Base-by-base conservation (phyloP, 2,797 vertebrate genomes). In the Parauchenoglanis punctatus region DNA sequence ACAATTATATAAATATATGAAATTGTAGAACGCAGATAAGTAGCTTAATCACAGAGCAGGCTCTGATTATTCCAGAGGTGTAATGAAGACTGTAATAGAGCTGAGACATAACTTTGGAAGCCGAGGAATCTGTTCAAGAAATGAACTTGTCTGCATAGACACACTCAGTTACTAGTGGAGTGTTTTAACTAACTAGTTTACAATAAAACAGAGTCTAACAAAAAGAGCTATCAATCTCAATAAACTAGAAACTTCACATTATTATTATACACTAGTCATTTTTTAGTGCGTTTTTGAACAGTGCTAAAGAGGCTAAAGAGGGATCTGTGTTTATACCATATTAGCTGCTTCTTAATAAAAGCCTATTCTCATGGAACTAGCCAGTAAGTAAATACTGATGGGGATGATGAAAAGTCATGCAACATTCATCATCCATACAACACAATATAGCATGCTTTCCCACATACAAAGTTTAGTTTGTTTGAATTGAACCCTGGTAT, bases 341-440 rank as follows among this genome's bases (percentile, higher is more conserved):
- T 46, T 44, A 18, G 25, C 58, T 63, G 78, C 3, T 17, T 81
- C 77, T n/a, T 49, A 63, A 65, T 28, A 18, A 25, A 82, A 63
- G 40, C 13, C 18, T 17, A 49, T 65, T 28, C 40, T 49, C 49
- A 18, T 65, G 25, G 25, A 40, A 81, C 20, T 40, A 81, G 4
- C 28, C 28, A 58, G 8, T 4, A 35, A 78, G 7, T 78, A 40
- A 81, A 49, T 65, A 82, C 59, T 63, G 59, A 46, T 12, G 20
- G 4, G 31, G 52, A 80, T 80, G 76, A 59, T 63, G 80, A 81
- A 81, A 81, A 63, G 63, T n/a, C 40, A 63, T 46, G 40, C 23
- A 81, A 59, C 11, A 23, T 59, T 80, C 12, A 23, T 59, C 31
- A 40, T 40, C 25, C 20, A 61, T 81, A 7, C 40, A 82, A 65